A percentile compares a stretch with the other conserved stretches of the same genome.
Evolutionary conservation across 2,113 vertebrate species (phyloP).

Genomic region (Odobenus rosmarus): DNA sequence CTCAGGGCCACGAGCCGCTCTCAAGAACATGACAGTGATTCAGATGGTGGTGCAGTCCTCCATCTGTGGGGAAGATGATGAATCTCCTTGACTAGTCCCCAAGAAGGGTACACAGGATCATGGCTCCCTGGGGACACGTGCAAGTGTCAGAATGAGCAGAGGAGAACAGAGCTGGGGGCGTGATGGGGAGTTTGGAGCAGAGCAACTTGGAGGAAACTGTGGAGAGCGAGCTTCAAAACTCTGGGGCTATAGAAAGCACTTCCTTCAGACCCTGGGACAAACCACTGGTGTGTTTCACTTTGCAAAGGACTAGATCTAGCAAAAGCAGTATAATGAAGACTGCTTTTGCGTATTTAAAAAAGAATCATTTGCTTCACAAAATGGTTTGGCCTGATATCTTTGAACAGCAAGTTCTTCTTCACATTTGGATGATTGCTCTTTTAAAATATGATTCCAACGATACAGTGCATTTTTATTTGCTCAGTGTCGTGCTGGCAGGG

Average conservation of each 20-base stretch:
- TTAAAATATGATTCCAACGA: not conserved
- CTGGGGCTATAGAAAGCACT: fast-evolving
- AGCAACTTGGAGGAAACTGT: not conserved
- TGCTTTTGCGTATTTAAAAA: not conserved
- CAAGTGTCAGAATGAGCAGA: not conserved
- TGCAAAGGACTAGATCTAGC: not conserved
- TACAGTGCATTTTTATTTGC: not conserved
- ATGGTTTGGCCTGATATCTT: not conserved
- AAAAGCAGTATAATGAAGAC: not conserved
- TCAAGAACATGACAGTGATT: not conserved
- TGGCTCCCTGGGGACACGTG: fast-evolving
- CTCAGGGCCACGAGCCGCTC: not conserved
- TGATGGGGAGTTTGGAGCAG: not conserved
- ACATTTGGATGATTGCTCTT: not conserved
- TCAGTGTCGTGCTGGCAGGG: fast-evolving
- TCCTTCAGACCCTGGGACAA: not conserved
- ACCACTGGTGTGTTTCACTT: not conserved
- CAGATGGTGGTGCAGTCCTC: not conserved
- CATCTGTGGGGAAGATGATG: not conserved
- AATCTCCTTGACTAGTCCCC: not conserved
- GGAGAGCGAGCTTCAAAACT: not conserved
- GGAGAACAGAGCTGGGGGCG: not conserved
- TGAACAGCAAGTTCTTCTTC: not conserved
- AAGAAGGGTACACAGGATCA: not conserved
- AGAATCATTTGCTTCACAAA: not conserved